Conservation (phyloP, 2,888 invertebrate species). For the Megaustenia siamemsis region DNA sequence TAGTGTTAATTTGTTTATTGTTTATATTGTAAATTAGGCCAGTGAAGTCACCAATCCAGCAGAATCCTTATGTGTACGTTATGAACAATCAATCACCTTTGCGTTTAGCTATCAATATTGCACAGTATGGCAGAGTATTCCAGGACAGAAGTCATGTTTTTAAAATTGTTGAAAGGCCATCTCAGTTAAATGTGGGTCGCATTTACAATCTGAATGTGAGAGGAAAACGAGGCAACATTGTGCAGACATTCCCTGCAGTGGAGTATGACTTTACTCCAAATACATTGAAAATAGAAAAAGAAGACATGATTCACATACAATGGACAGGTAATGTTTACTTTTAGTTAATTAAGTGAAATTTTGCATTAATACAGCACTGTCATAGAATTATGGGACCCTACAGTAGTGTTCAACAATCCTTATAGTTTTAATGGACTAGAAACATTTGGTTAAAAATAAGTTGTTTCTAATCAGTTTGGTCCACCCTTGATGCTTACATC, state of each 20-base stretch:
- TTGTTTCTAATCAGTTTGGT: too few species aligned
- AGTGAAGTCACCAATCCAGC: constrained; percentile 72
- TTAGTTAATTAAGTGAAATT: too few species aligned
- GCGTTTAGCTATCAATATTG: constrained; percentile 78
- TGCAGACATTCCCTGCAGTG: constrained; percentile 79
- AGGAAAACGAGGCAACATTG: constrained; percentile 80
- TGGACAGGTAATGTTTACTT: constrained; percentile 67
- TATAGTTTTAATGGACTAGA: too few species aligned
- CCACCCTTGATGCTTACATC: too few species aligned
- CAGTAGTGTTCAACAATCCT: too few species aligned
- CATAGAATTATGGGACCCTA: too few species aligned
- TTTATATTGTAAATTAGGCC: constrained; percentile 6
- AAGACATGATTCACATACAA: constrained; percentile 78
- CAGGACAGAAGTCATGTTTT: constrained; percentile 79
- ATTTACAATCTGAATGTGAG: constrained; percentile 77
- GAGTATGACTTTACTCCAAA: constrained; percentile 80
- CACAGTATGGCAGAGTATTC: constrained; percentile 78
- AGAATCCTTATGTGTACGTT: constrained; percentile 77
- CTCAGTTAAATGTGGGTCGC: constrained; percentile 51
- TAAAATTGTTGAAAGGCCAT: constrained; percentile 70
- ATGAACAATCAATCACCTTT: constrained; percentile 70
- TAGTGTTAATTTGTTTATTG: background rate
- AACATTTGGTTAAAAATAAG: too few species aligned
- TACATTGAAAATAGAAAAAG: constrained; percentile 65
- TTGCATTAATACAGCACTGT: too few species aligned